Base-by-base conservation (phyloP, 2,797 vertebrate species). In the Coreius guichenoti region DNA sequence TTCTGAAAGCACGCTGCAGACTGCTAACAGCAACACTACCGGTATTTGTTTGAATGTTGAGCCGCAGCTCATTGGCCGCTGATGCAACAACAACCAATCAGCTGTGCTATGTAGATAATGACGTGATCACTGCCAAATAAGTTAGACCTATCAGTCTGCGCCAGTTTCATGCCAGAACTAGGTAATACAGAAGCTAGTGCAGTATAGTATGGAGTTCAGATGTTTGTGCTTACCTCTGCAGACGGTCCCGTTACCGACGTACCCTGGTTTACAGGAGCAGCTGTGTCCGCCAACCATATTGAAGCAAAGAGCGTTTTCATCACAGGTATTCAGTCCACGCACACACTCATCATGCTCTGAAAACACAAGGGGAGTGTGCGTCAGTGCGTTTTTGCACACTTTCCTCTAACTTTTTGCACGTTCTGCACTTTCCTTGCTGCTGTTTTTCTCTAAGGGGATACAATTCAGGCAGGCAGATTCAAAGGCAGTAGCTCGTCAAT, bases 241-340 rank as follows among this genome's bases (percentile, higher is more conserved):
- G 11, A 95, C 90, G 0, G 97, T 99, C 14, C 98, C 98, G 2
- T 99, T 99, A 31, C 98, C 98, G 0, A 96, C 96, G 89, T 96
- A 99, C 51, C 98, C 98, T 0, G 97, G 98, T 90, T 98, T 98
- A 91, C 98, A 99, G 81, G 98, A 95, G 86, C 98, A 99, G 93
- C 97, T 98, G 94, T 99, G 97, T 61, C 98, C 98, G 49, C 97
- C 98, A 0, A 99, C 97, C 0, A 96, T 99, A 93, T 99, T 99
- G 93, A 99, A 99, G 91, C 98, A 99, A 75, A 99, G 90, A 0
- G 98, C 98, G 0, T 99, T 98, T 89, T 98, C 96, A 49, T 99
- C 97, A 49, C 98, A 99, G 93, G 93, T 97, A 93, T 99, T 97
- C 81, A 97, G 95, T 86, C 97, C 97, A 33, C 96, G 98, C 91